These are phyloP conservation scores for Sphecodes monilicornis DNA, from an alignment of 2,888 invertebrate genomes.

Conservation along the genomic window DNA sequence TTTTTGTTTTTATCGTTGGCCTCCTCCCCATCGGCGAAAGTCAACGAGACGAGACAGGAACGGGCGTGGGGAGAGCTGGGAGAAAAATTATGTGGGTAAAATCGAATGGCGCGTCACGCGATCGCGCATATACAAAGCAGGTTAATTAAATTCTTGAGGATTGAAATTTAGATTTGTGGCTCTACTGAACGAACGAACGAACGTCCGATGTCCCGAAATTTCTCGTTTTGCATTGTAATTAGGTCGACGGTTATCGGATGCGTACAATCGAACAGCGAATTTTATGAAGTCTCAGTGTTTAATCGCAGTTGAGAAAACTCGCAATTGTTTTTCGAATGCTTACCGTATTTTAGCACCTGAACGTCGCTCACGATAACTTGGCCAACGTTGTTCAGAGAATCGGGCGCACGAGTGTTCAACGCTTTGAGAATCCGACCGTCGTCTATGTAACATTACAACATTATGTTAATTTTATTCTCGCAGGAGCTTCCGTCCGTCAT, in stretches of 20 bases:
- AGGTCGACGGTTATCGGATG: constrained; percentile 39
- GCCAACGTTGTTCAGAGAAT: constrained; percentile 84
- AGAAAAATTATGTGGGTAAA: constrained; percentile 7
- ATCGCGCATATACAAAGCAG: constrained; percentile 24
- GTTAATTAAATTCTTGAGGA: constrained; percentile 41
- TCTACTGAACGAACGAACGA: constrained; percentile 4
- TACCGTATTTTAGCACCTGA: constrained; percentile 84
- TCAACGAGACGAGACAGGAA: background rate
- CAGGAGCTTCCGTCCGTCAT: background rate
- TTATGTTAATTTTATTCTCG: constrained; percentile 45
- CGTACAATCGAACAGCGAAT: constrained; percentile 45
- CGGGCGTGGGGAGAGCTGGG: background rate
- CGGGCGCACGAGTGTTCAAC: constrained; percentile 91
- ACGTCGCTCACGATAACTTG: constrained; percentile 87
- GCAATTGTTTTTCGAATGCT: constrained; percentile 46
- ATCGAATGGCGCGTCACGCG: constrained; percentile 2
- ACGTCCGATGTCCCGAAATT: constrained; percentile 15
- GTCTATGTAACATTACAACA: constrained; percentile 85
- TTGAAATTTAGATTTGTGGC: constrained; percentile 43
- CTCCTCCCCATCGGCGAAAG: background rate
- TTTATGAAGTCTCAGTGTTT: constrained; percentile 28
- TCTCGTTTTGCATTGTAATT: constrained; percentile 54
- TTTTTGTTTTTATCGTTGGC: background rate
- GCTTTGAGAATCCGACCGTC: constrained; percentile 97
- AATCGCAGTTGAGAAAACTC: background rate